Evolutionary conservation across 2,113 vertebrate genomes (phyloP).

Genomic region (Ptyas mucosa): DNA sequence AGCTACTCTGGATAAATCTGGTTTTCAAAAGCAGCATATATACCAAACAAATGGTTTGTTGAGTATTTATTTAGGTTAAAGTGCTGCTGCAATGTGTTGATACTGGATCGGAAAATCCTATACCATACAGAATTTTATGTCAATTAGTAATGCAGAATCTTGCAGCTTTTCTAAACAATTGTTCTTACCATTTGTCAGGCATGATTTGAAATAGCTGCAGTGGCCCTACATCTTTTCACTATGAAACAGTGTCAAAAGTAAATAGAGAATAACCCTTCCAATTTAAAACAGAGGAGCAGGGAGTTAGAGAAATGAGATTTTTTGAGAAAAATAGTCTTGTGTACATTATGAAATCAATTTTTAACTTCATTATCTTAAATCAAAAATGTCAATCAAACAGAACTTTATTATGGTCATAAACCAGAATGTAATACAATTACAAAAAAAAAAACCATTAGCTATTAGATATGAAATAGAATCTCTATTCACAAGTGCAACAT

Average conservation of each 20-base stretch:
- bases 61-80: neutral
- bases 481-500: too few relatives aligned
- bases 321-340: neutral
- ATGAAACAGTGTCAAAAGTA: neutral
- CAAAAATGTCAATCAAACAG: neutral
- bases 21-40: neutral
- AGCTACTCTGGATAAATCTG: neutral
- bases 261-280: neutral
- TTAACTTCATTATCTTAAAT: neutral
- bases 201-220: neutral
- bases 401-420: neutral
- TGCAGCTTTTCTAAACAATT: neutral
- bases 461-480: neutral
- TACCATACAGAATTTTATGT: neutral
- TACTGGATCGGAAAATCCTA: neutral
- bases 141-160: neutral
- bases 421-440: neutral
- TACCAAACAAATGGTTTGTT: neutral
- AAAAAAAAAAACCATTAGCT: neutral
- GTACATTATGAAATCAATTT: neutral
- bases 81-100: neutral
- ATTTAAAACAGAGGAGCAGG: neutral
- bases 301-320: neutral
- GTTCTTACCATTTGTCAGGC: neutral
- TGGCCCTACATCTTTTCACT: neutral